Evolutionary conservation across 2,797 vertebrate genomes (phyloP).

Genomic region (Neosalanx taihuensis): DNA sequence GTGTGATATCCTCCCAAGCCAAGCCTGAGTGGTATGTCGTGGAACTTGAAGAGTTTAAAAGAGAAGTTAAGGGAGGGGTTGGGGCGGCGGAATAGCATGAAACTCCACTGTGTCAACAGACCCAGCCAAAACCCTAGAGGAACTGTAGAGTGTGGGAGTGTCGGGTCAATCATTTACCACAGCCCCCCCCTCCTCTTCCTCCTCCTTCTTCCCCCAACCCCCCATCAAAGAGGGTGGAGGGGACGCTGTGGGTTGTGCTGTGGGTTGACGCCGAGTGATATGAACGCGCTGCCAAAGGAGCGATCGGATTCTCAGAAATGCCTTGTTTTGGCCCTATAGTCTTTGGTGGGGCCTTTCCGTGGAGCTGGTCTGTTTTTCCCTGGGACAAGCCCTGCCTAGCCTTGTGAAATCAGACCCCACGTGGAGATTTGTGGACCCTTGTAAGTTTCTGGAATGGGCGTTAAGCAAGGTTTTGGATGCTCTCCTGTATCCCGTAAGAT

Average conservation of each 20-base stretch:
- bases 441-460: not conserved
- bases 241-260: not conserved
- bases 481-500: not conserved
- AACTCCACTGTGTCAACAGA: conserved; percentile 28
- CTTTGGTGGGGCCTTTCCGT: no score
- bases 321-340: not conserved
- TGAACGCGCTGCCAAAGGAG: not conserved
- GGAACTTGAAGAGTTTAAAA: conserved; percentile 3
- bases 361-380: no score
- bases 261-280: not conserved
- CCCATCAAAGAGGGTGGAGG: not conserved
- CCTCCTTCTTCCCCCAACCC: no score
- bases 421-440: not conserved
- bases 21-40: conserved; percentile 6
- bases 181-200: not conserved
- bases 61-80: not conserved
- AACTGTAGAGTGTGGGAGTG: conserved; percentile 19
- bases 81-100: not conserved
- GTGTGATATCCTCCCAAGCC: conserved; percentile 9
- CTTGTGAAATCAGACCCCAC: not conserved
- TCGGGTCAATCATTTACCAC: conserved; percentile 33
- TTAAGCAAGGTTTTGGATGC: not conserved
- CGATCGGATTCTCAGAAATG: not conserved
- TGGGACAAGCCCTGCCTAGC: no score
- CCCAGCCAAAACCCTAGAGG: conserved; percentile 18